These are phyloP conservation scores for Rhinophrynus dorsalis DNA, from an alignment of 2,797 vertebrate species.

Conservation along the genomic window DNA sequence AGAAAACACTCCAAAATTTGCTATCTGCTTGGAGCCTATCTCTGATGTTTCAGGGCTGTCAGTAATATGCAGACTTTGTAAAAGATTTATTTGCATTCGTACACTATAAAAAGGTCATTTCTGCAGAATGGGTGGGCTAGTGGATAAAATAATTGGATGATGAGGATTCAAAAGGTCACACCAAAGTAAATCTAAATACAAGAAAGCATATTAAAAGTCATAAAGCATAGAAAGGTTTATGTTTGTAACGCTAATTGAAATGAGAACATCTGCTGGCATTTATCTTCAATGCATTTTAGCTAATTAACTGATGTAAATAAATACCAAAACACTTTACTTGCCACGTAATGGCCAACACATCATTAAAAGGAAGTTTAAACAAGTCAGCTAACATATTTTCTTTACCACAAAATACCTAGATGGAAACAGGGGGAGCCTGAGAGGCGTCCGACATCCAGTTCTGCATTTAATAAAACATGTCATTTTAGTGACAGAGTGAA, in stretches of 20 bases:
- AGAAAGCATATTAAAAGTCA: slow-evolving; percentile 64
- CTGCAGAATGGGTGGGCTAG: slow-evolving; percentile 64
- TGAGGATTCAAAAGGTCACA: slow-evolving; percentile 60
- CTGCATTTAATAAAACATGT: slow-evolving; percentile 2
- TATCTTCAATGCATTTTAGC: slow-evolving; percentile 57
- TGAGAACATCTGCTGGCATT: slow-evolving; percentile 65
- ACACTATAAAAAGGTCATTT: slow-evolving; percentile 55
- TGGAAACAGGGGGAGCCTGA: neutral
- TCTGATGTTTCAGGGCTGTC: slow-evolving; percentile 51
- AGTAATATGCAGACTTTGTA: slow-evolving; percentile 51
- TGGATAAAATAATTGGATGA: slow-evolving; percentile 64
- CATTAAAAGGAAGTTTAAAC: slow-evolving; percentile 71
- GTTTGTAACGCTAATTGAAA: slow-evolving; percentile 71
- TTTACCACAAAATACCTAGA: slow-evolving; percentile 56
- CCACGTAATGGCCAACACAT: slow-evolving; percentile 69
- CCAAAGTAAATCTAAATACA: slow-evolving; percentile 60
- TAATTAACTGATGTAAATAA: slow-evolving; percentile 67
- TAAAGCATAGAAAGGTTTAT: slow-evolving; percentile 64
- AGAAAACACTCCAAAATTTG: slow-evolving; percentile 2
- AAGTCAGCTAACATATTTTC: slow-evolving; percentile 68
- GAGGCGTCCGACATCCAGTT: slow-evolving; percentile 10
- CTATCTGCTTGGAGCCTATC: slow-evolving; percentile 44
- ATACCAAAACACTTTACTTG: slow-evolving; percentile 61
- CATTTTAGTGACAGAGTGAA: neutral
- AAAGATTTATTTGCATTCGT: slow-evolving; percentile 53